Conservation (phyloP, 2,797 vertebrate genomes). For the Chaetodon trifasciatus region DNA sequence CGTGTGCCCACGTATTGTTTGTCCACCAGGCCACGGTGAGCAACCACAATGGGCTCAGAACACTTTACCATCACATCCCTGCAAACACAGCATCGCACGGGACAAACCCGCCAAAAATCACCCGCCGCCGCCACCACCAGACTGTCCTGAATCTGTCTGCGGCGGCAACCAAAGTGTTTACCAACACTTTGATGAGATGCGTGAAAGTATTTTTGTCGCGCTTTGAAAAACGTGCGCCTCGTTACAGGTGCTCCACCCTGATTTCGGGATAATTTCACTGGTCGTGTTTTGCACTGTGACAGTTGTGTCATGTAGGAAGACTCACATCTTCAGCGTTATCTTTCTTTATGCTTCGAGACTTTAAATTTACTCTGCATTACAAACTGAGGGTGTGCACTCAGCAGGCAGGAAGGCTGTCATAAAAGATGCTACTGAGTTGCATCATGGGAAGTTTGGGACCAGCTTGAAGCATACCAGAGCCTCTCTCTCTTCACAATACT, state of each 20-base stretch:
- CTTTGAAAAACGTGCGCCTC: not conserved
- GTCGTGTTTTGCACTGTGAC: not conserved
- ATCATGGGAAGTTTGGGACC: constrained; percentile 3
- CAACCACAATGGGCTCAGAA: constrained; percentile 99
- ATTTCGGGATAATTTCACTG: not conserved
- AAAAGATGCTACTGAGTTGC: not conserved
- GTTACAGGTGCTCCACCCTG: no score
- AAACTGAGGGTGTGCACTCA: not conserved
- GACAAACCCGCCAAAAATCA: constrained; percentile 85
- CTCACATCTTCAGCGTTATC: not conserved
- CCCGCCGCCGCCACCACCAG: constrained; percentile 31
- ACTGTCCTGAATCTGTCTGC: constrained; percentile 8
- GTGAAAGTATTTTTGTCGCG: not conserved
- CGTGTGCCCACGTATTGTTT: constrained; percentile 94
- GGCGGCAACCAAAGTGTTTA: not conserved
- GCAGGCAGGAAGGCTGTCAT: not conserved
- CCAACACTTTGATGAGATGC: not conserved
- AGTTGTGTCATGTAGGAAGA: no score
- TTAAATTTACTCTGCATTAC: not conserved
- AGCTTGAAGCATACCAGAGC: not conserved
- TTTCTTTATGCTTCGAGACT: not conserved
- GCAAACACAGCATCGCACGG: constrained; percentile 72
- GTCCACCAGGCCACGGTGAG: constrained; percentile 90
- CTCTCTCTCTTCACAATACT: no score
- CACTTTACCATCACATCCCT: constrained; percentile 95